phyloP scores from a whole-genome alignment of 2,888 invertebrate genomes.

The Corbicula japonica region DNA sequence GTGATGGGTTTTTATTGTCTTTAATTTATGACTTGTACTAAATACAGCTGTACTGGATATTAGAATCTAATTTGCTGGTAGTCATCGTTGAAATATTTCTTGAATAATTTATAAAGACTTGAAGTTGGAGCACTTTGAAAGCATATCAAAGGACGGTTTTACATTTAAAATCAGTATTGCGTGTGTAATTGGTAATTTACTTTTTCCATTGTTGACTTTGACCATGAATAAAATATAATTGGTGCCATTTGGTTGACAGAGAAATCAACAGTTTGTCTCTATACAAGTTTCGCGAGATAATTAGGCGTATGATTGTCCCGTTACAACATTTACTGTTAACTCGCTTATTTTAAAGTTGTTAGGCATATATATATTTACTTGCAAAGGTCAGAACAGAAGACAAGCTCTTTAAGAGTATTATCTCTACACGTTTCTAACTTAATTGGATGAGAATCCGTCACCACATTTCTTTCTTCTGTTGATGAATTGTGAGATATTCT shows the following conservation, averaged over 20 bases:
- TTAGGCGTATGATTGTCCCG: constrained; percentile 40
- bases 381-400: constrained; percentile 36
- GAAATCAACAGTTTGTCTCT: constrained; percentile 32
- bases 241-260: constrained; percentile 41
- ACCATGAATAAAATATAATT: constrained; percentile 43
- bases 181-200: constrained; percentile 35
- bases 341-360: constrained; percentile 27
- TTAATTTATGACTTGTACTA: too few species aligned
- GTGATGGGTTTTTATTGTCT: too few species aligned
- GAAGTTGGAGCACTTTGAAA: constrained; percentile 21
- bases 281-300: constrained; percentile 30
- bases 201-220: constrained; percentile 30
- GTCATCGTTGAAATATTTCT: constrained; percentile 12
- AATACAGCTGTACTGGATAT: constrained; percentile 20
- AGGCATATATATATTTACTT: constrained; percentile 28
- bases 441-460: constrained; percentile 63
- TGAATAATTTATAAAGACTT: constrained; percentile 33
- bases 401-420: constrained; percentile 25
- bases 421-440: constrained; percentile 49
- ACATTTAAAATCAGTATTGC: constrained; percentile 19
- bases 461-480: constrained; percentile 25
- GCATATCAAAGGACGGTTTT: constrained; percentile 17
- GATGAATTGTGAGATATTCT: constrained; percentile 33
- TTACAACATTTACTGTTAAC: constrained; percentile 6
- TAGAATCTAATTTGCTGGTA: background rate